A percentile compares a stretch with the other conserved stretches of the same genome.
Conservation (phyloP, 2,797 vertebrate genomes). For the Oreonectes daqikongensis region DNA sequence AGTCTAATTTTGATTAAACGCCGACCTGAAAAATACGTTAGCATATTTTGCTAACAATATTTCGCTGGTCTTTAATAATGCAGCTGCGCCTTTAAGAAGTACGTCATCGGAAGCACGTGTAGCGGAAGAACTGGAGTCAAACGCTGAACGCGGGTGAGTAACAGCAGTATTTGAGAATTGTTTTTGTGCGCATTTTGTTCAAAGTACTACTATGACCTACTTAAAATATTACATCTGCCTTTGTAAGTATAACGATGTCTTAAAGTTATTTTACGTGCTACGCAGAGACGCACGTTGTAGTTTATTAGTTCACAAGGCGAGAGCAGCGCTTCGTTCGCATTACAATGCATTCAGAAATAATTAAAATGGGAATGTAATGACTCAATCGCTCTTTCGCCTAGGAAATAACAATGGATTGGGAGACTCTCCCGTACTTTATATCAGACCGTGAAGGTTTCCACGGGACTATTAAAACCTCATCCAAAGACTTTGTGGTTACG, state of each 20-base stretch:
- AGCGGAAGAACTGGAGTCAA: conserved; percentile 3
- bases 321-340: neutral
- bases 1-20: too few relatives aligned
- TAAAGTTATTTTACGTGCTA: neutral
- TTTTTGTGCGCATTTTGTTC: neutral
- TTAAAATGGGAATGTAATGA: neutral
- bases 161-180: too few relatives aligned
- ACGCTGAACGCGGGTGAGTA: conserved; percentile 4
- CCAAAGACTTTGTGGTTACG: conserved; percentile 87
- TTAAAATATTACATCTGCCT: too few relatives aligned
- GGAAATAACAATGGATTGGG: conserved; percentile 65
- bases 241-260: neutral
- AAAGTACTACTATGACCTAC: too few relatives aligned
- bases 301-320: neutral
- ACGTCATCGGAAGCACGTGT: neutral
- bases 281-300: neutral
- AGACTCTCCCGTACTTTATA: conserved; percentile 68
- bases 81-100: conserved; percentile 10
- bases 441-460: conserved; percentile 83
- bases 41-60: too few relatives aligned
- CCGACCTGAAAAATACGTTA: neutral
- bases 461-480: conserved; percentile 85
- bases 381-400: neutral
- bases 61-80: neutral
- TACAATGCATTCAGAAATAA: neutral